Conservation (phyloP, 2,888 invertebrate species). For the Lamellibrachia satsuma region DNA sequence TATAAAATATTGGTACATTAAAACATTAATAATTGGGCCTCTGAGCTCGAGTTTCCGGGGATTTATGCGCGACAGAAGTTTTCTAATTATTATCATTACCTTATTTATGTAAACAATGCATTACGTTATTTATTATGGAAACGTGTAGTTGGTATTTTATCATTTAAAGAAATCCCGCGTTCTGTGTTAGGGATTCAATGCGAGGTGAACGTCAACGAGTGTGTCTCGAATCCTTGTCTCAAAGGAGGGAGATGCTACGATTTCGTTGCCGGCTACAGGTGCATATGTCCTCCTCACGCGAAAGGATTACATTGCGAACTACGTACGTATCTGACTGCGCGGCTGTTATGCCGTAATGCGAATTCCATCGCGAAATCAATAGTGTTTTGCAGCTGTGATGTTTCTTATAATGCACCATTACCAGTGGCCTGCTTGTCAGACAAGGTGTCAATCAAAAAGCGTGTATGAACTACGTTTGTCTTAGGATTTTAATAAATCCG, state of each 20-base stretch:
- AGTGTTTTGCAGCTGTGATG: background rate
- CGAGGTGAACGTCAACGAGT: constrained; percentile 26
- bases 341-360: background rate
- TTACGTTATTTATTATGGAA: background rate
- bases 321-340: background rate
- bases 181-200: background rate
- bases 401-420: background rate
- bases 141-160: background rate
- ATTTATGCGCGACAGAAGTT: too few relatives aligned
- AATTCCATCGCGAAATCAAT: background rate
- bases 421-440: background rate
- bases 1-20: too few relatives aligned
- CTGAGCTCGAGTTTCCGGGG: too few relatives aligned
- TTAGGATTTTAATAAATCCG: background rate
- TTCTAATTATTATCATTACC: too few relatives aligned
- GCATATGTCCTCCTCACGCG: background rate
- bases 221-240: constrained; percentile 32
- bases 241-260: constrained; percentile 30
- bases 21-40: too few relatives aligned
- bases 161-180: background rate
- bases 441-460: background rate
- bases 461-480: background rate
- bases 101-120: too few relatives aligned
- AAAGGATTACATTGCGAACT: background rate
- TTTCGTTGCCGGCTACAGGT: constrained; percentile 27